phyloP scores from a whole-genome alignment of 2,797 vertebrate species.

The Ctenosaura bakeri region DNA sequence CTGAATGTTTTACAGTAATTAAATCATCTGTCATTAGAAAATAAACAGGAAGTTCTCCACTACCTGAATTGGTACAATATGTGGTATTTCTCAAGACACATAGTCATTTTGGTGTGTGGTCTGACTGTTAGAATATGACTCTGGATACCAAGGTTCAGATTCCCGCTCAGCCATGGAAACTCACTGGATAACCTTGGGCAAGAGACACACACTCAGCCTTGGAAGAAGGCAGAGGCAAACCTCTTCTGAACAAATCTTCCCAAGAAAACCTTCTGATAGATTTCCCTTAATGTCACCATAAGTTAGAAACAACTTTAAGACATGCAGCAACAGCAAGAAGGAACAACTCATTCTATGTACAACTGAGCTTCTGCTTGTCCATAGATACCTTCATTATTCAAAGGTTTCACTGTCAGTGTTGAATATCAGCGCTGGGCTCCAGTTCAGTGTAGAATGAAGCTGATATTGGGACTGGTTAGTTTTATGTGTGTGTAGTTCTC shows the following conservation, averaged over 20 bases:
- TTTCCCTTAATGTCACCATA: too few species aligned
- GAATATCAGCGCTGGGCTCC: background rate
- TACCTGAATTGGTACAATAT: background rate
- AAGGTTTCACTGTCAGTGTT: background rate
- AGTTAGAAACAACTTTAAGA: too few species aligned
- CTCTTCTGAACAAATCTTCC: too few species aligned
- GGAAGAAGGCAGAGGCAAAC: too few species aligned
- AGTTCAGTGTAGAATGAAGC: background rate
- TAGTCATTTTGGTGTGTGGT: too few species aligned
- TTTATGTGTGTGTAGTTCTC: background rate
- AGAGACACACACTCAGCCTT: too few species aligned
- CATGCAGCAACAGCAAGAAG: background rate
- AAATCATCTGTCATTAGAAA: conserved; percentile 3
- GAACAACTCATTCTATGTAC: background rate
- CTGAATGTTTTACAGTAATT: conserved; percentile 18
- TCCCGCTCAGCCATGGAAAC: too few species aligned
- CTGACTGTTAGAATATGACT: too few species aligned
- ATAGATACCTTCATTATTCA: background rate
- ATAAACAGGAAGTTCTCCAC: background rate
- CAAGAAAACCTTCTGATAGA: too few species aligned
- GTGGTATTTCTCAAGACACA: background rate
- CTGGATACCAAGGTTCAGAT: too few species aligned
- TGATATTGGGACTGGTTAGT: background rate
- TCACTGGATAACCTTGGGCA: too few species aligned
- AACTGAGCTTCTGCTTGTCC: background rate